Percentiles rank a stretch among this genome's conserved stretches.
Evolutionary conservation across 2,797 vertebrate genomes (phyloP).

Genomic region (Aeoliscus strigatus): DNA sequence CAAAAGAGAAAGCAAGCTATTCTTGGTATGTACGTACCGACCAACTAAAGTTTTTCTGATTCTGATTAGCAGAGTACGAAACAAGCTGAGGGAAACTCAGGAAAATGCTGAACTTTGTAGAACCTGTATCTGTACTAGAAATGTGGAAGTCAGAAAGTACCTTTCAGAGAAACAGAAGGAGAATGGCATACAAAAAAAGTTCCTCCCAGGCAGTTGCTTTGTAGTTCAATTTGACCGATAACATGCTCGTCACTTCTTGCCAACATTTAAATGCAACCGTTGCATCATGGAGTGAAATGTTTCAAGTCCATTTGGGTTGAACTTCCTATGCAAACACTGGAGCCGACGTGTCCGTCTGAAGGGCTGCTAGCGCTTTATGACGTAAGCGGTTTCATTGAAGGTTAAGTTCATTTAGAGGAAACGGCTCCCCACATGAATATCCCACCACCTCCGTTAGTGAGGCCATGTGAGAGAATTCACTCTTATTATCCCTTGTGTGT

Average conservation of each 20-base stretch:
- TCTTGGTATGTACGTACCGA: too few species aligned
- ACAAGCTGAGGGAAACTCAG: too few species aligned
- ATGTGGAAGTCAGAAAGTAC: background rate
- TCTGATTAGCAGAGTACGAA: too few species aligned
- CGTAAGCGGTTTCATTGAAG: conserved; percentile 13
- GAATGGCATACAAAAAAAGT: background rate
- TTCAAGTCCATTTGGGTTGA: conserved; percentile 1
- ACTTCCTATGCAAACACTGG: background rate
- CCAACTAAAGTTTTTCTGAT: too few species aligned
- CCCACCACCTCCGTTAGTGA: conserved; percentile 2
- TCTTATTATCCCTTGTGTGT: background rate
- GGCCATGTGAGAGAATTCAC: conserved; percentile 2
- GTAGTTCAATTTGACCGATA: conserved; percentile 3
- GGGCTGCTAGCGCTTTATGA: background rate
- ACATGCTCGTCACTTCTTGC: conserved; percentile 2
- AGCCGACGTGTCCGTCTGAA: conserved; percentile 1
- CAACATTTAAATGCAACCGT: conserved; percentile 10
- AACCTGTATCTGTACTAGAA: background rate
- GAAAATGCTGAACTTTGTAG: background rate
- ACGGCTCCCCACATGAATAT: background rate
- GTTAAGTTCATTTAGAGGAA: conserved; percentile 1
- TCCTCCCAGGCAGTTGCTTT: background rate
- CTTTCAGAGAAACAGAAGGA: background rate
- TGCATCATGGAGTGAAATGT: conserved; percentile 16
- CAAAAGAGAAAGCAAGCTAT: too few species aligned